phyloP scores from a whole-genome alignment of 2,113 vertebrate genomes.

The Vulpes vulpes region DNA sequence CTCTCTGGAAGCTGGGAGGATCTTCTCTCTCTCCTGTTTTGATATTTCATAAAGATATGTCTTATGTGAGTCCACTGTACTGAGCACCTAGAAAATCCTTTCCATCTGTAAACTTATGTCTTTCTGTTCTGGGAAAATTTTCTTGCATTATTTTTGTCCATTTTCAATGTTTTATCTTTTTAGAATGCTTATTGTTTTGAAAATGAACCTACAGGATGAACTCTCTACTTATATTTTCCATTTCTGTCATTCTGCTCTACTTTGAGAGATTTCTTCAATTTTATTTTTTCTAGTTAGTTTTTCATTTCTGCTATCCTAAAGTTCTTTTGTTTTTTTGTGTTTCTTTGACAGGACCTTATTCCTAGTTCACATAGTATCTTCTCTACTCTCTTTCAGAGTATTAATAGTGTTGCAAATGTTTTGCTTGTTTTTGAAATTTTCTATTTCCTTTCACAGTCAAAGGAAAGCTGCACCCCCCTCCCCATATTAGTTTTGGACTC shows the following conservation, averaged over 20 bases:
- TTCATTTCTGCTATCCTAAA: constrained; percentile 33
- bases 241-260: constrained; percentile 18
- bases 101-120: not conserved
- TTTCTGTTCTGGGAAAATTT: constrained; percentile 21
- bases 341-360: constrained; percentile 44
- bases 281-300: constrained; percentile 38
- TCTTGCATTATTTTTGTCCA: constrained; percentile 21
- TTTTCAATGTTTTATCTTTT: not conserved
- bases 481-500: not conserved
- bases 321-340: constrained; percentile 8
- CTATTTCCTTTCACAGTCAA: constrained; percentile 30
- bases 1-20: not conserved
- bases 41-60: constrained; percentile 37
- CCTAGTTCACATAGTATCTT: not conserved
- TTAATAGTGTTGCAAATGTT: not conserved
- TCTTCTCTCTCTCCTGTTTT: not conserved
- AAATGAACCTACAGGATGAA: constrained; percentile 1
- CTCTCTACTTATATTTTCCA: constrained; percentile 33
- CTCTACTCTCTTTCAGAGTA: constrained; percentile 6
- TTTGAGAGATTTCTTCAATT: not conserved
- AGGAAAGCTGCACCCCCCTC: not conserved
- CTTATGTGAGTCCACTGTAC: not conserved
- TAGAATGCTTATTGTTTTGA: constrained; percentile 28
- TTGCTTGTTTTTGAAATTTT: constrained; percentile 27
- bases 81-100: not conserved